Base-by-base conservation (phyloP, 2,888 invertebrate species). In the Zaprionus bogoriensis region DNA sequence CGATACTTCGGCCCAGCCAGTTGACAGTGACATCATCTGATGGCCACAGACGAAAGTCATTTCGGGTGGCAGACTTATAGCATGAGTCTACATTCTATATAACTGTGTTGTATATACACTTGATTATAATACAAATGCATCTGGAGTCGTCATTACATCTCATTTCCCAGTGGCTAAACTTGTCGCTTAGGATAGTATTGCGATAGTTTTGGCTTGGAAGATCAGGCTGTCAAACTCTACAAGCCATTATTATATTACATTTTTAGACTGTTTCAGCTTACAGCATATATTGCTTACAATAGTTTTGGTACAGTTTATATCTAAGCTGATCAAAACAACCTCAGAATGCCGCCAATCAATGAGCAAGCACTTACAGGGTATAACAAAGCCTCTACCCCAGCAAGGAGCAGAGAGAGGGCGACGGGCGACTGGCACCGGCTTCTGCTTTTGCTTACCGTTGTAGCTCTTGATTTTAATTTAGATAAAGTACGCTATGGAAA, bases 401-500 rank as follows among this genome's bases (percentile, higher is more conserved):
- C 7, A 36, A 36, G 17, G 3, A 9, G 17, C 7, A 12, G 9
- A 32, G 32, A 17, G 14, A n/a, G 32, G 3, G 17, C 14, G 7
- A 36, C 17, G 32, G 52, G 63, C 50, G 55, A 22, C n/a, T 41
- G 10, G 22, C n/a, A 22, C 27, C 10, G 27, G 2, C 27, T 27
- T 6, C 6, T 4, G 6, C 23, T 23, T 23, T 3, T 23, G 23
- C 23, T 23, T 6, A 36, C 32, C 32, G 32, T 36, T 36, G 32
- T 39, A 39, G 41, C 22, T 20, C 64, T 67, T 65, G 87, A 83
- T 83, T 81, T 83, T 83, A 83, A 83, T 83, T 83, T 84, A 83
- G 85, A 87, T 83, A 84, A 83, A 81, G 63, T 74, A 67, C 65
- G 48, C 80, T 63, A 79, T 81, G 77, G 84, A 86, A 81, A 81